Conservation (phyloP, 2,888 invertebrate genomes). For the Eurytoma adleriae region DNA sequence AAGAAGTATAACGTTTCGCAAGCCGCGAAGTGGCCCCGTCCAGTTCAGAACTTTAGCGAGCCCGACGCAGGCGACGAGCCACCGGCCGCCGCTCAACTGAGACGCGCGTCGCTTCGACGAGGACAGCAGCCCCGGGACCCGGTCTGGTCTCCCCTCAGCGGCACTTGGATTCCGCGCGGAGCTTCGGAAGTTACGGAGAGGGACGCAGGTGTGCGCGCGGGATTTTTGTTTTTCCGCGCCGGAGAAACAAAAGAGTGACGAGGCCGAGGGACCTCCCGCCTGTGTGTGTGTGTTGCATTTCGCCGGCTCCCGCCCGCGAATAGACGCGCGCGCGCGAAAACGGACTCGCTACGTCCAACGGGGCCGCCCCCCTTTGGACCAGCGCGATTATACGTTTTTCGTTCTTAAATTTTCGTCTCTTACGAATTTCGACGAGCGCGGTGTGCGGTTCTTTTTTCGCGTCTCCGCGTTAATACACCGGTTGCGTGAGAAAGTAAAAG, state of each 20-base stretch:
- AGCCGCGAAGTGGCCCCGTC: neutral
- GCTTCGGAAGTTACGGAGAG: neutral
- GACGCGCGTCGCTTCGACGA: no score
- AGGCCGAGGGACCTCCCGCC: neutral
- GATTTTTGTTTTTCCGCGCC: neutral
- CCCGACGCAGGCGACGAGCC: neutral
- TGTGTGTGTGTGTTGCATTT: neutral
- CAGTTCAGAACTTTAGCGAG: neutral
- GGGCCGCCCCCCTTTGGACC: no score
- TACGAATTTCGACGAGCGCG: no score
- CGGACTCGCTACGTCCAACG: no score
- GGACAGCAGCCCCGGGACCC: no score
- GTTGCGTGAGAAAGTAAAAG: neutral
- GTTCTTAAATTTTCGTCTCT: no score
- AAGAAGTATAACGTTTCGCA: neutral
- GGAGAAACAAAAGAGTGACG: conserved; percentile 8
- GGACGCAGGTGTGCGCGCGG: neutral
- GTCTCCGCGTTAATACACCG: no score
- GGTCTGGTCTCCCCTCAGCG: no score
- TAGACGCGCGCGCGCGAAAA: conserved; percentile 12
- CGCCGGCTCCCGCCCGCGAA: neutral
- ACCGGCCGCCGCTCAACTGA: neutral
- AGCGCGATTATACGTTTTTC: no score
- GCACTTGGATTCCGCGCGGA: no score
- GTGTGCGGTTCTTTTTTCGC: no score